These are phyloP conservation scores for Rhynchomys soricoides DNA, from an alignment of 2,113 vertebrate genomes.

Conservation along the genomic window DNA sequence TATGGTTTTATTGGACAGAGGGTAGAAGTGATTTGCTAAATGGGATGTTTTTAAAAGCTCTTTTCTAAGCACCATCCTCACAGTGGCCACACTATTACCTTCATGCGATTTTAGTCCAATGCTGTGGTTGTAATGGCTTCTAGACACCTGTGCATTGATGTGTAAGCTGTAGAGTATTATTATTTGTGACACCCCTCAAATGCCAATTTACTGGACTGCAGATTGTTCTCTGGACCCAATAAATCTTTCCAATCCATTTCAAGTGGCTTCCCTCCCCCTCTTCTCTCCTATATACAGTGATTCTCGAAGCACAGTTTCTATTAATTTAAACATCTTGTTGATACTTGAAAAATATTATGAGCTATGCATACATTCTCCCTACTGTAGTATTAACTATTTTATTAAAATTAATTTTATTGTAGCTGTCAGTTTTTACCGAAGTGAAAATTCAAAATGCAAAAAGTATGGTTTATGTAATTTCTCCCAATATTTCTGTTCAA, in stretches of 20 bases:
- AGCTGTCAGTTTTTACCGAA: conserved; percentile 23
- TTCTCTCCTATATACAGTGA: background rate
- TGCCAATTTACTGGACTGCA: conserved; percentile 85
- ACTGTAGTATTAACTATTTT: background rate
- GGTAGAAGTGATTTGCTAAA: conserved; percentile 73
- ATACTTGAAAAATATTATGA: conserved; percentile 17
- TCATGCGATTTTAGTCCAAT: conserved; percentile 81
- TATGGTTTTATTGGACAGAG: conserved; percentile 72
- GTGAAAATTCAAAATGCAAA: conserved; percentile 3
- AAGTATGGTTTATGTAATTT: conserved; percentile 18
- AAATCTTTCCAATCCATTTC: conserved; percentile 84
- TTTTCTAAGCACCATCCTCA: conserved; percentile 79
- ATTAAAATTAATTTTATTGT: background rate
- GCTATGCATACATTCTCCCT: background rate
- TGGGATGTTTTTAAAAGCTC: conserved; percentile 67
- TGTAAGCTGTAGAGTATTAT: conserved; percentile 84
- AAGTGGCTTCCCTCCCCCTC: conserved; percentile 55
- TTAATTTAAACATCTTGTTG: conserved; percentile 47
- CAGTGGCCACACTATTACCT: conserved; percentile 75
- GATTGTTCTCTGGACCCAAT: conserved; percentile 82
- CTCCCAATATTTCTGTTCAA: background rate
- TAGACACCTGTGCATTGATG: conserved; percentile 79
- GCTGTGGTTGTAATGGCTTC: conserved; percentile 84
- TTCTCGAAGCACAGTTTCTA: conserved; percentile 58
- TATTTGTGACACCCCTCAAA: conserved; percentile 87